Base-by-base conservation (phyloP, 64 coral and sea anemone species). In the Stylophora pistillata region DNA sequence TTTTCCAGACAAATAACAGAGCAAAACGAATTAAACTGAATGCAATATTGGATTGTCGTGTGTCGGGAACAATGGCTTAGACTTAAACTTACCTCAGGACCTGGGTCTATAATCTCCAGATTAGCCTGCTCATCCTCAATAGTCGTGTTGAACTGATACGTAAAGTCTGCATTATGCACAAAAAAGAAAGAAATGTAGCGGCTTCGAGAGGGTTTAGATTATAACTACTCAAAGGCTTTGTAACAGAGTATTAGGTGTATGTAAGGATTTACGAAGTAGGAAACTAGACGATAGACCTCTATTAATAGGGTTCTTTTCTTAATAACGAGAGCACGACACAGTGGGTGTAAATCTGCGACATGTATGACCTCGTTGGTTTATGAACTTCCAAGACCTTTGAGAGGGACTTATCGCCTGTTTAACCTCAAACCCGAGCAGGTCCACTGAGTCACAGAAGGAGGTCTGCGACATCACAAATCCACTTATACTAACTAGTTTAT, bases 71-170 rank as follows among this genome's bases (percentile, higher is more conserved):
- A 20, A 30, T 27, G 56, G 14, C 12, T 16, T 25, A 62, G 33
- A 9, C 4, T 13, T 28, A 56, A n/a, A 30, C 86, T 21, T 55
- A 93, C 91, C 66, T 82, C 15, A 15, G 93, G 88, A 21, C 93
- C 82, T 29, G 82, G 74, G 68, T 94, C 93, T 0, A 94, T 76
- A 52, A 94, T 56, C 71, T 91, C 93, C 53, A 90, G 37, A n/a
- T 78, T 94, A 9, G 91, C 82, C 34, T 86, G 73, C 14, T 94
- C 89, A 25, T 94, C 88, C 33, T 94, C 81, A 58, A 94, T 94
- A 16, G 64, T 80, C 5, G 88, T 21, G 62, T 86, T 89, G 62
- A 72, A 85, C n/a, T 86, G 77, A 62, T 94, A 94, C 15, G 70
- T 84, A 56, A 56, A 94, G 68, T 94, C 93, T 94, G 32, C 2